Conservation (phyloP, 35 echinoderm and acorn worm species). For the Ptychodera flava region DNA sequence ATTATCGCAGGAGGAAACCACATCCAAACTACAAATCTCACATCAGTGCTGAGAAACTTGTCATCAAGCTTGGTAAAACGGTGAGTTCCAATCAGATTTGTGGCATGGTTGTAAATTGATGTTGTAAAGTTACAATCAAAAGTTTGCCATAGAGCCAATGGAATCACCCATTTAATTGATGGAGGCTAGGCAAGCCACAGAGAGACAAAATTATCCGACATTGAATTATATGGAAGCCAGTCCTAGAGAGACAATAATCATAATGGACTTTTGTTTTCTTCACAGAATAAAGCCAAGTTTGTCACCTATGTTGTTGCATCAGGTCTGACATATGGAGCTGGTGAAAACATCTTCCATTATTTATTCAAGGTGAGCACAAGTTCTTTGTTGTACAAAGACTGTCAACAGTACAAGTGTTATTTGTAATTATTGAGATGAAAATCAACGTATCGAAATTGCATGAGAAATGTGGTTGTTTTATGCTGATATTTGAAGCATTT, state of each 20-base stretch:
- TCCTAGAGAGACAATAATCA: background rate
- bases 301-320: conserved; percentile 88
- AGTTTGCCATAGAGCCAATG: no score
- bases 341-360: conserved; percentile 94
- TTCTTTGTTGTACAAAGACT: no score
- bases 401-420: no score
- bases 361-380: conserved; percentile 78
- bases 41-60: conserved; percentile 95
- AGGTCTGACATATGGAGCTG: conserved; percentile 81
- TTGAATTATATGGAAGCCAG: background rate
- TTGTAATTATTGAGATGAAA: no score
- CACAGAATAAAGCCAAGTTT: conserved; percentile 98
- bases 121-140: no score
- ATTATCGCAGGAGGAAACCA: conserved; percentile 90
- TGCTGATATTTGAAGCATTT: no score
- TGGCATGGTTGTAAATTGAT: background rate
- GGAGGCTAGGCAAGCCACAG: no score
- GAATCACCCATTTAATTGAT: no score
- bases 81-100: conserved; percentile 38
- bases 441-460: no score
- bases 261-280: conserved; percentile 9
- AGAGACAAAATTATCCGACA: background rate
- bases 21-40: conserved; percentile 87
- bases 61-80: conserved; percentile 94
- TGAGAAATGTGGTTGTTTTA: no score